Conservation (phyloP, 2,113 vertebrate species). For the Nothocercus julius region DNA sequence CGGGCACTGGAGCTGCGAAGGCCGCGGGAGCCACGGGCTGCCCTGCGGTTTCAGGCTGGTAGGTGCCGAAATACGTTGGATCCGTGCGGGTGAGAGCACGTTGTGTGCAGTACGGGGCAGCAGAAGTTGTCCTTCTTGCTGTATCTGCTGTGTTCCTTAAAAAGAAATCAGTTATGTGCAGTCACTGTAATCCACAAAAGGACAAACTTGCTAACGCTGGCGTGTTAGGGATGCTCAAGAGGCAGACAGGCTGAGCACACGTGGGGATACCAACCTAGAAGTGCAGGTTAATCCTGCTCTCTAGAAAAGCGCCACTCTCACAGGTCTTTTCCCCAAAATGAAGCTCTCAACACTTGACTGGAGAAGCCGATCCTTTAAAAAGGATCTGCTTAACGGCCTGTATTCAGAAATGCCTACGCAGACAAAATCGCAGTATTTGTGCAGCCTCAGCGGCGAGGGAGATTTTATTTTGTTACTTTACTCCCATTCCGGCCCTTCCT, state of each 20-base stretch:
- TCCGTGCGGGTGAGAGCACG: no score
- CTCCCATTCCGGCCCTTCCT: accelerated
- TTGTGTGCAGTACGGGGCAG: accelerated
- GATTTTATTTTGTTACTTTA: no score
- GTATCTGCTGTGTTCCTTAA: background rate
- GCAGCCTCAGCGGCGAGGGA: background rate
- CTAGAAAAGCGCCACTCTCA: background rate
- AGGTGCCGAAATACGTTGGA: no score
- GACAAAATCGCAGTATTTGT: background rate
- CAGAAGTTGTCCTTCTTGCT: no score
- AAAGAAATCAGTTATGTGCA: background rate
- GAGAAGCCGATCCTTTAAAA: background rate
- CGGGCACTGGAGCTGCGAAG: no score
- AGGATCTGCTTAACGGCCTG: background rate
- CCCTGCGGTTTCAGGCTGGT: accelerated
- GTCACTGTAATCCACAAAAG: background rate
- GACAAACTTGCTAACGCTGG: background rate
- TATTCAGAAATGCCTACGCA: background rate
- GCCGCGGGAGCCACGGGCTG: background rate
- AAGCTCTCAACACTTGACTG: background rate
- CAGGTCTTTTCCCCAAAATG: background rate
- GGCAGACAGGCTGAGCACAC: background rate
- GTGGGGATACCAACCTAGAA: background rate
- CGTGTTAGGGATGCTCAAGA: background rate
- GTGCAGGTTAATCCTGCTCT: background rate